Evolutionary conservation across 1,140 invertebrate species (phyloP), one percentile per base, ranked within the genome.

Genomic region (Homalodisca vitripennis): DNA sequence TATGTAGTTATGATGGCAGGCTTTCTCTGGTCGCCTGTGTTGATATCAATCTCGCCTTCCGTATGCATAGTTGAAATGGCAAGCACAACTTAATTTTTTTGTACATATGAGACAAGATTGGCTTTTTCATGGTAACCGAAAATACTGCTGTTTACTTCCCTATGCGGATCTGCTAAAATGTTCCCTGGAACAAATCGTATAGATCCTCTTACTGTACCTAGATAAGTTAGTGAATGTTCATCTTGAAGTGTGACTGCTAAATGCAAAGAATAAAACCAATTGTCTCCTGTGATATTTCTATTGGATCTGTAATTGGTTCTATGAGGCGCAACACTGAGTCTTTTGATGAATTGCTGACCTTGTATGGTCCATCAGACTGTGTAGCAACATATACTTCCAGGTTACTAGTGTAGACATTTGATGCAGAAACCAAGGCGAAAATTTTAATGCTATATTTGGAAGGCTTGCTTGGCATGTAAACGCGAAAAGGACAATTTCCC

Each of bases 391-490:
- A 29, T 3, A 65, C 27, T 65, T 65, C 24, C 1, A 65, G 30
- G 3, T 65, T 29, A 1, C 10, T 6, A 3, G 26, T 41, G 32
- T 65, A 65, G 2, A 65, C 1, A 30, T 32, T 65, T n/a, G 29
- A 31, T 3, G 62, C n/a, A 30, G 29, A 65, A 3, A 65, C 62
- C 1, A 65, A 3, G 17, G 62, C 17, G 26, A 73, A 72, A 17
- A 77, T 74, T 76, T 81, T 82, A 63, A 82, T 74, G 3, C 80
- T 82, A 70, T 82, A 82, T 70, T 79, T 78, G 13, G 65, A 71
- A 14, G 77, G 79, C 73, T 81, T 83, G 13, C 67, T 70, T 34
- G 76, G 75, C 6, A 81, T 79, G 69, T 80, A 80, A 14, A 78
- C 75, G 32, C 76, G 47, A 70, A 81, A 81, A 24, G 46, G 53